Evolutionary conservation across 2,797 vertebrate species (phyloP), one percentile per base, ranked within the genome.

Genomic region (Gymnoscopelus braueri): DNA sequence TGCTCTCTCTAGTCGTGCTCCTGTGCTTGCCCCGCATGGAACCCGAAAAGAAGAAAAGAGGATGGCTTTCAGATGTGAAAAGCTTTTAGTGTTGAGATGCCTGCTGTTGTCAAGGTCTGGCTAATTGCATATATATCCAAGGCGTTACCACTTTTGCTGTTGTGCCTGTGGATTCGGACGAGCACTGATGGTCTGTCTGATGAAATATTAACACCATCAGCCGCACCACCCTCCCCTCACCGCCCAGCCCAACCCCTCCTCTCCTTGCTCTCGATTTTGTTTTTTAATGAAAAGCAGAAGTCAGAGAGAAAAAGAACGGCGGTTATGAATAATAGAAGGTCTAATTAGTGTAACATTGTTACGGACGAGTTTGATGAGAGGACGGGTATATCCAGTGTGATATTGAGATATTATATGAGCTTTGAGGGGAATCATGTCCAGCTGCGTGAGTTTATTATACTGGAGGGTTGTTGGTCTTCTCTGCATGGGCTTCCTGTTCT

Each of bases 271-370:
- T 72, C 73, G 70, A 80, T 84, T 87, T 85, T 87, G 72, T 75
- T 87, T 87, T 51, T 84, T 79, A 85, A 82, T 66, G 86, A 65
- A 90, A 87, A 70, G 63, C 64, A 68, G 76, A 68, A 75, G 64
- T 87, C 82, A 60, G 78, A 88, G 83, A 51, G 12, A 70, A 87
- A 85, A 86, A 85, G 66, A 64, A 83, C 72, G 63, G 65, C 74
- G 72, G 35, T 81, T 75, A 84, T 92, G 75, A 90, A 92, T 90
- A 90, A 90, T 90, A 85, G 84, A 91, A 77, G 23, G 81, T 86
- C 81, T 81, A 88, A 88, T 91, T 88, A 89, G 81, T 64, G 72
- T 59, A 87, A 86, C 81, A 81, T 83, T 65, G 67, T 81, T 50
- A 29, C 66, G 74, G 78, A 78, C 81, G 86, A 80, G 75, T 77